Conservation (phyloP, 2,888 invertebrate species). For the Harpalus rufipes region DNA sequence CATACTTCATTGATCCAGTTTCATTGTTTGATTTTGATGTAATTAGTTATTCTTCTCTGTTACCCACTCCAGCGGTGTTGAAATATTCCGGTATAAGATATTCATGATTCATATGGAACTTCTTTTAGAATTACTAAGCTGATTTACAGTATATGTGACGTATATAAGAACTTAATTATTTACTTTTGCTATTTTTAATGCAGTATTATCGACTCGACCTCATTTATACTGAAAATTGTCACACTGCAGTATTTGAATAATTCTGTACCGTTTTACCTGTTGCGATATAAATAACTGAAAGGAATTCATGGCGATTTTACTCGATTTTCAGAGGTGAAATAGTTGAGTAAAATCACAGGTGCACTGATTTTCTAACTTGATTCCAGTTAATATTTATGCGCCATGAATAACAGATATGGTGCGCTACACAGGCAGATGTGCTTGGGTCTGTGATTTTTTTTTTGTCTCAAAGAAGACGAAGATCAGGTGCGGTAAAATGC, state of each 20-base stretch:
- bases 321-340: constrained; percentile 1
- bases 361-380: constrained; percentile 33
- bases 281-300: constrained; percentile 42
- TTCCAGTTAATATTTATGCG: constrained; percentile 36
- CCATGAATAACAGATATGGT: constrained; percentile 37
- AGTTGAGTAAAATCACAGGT: constrained; percentile 27
- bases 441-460: constrained; percentile 30
- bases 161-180: constrained; percentile 53
- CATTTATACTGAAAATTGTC: constrained; percentile 43
- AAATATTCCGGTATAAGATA: not conserved
- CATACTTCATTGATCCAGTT: not conserved
- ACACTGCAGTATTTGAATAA: constrained; percentile 36
- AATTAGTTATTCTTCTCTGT: not conserved
- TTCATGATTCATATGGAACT: constrained; percentile 1
- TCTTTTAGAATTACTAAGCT: constrained; percentile 19
- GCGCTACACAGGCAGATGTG: constrained; percentile 26
- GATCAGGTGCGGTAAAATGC: constrained; percentile 17
- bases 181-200: constrained; percentile 50
- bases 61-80: not conserved
- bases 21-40: constrained; percentile 12
- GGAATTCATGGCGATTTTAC: constrained; percentile 4
- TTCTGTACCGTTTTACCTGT: constrained; percentile 41
- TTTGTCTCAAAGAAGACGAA: not conserved
- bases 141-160: not conserved
- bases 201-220: constrained; percentile 56